Evolutionary conservation across 2,113 vertebrate species (phyloP), one percentile per base, ranked within the genome.

Genomic region (Halcyon senegalensis): DNA sequence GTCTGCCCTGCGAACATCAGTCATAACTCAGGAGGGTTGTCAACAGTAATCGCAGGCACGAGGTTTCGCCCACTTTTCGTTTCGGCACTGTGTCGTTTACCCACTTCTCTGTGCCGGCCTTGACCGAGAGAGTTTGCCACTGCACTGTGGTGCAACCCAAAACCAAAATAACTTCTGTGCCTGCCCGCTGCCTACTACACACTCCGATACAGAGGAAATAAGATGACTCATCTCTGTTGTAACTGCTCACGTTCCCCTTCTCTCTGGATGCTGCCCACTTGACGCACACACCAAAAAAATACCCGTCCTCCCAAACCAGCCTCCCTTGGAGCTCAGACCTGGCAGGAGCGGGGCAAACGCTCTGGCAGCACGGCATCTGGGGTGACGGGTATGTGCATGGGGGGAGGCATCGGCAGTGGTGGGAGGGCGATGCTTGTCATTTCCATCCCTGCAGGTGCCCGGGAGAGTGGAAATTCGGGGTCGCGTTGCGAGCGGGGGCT

Each of bases 311-410:
- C 39, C 70, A 27, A 5, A 18, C 3, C 28, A 0, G 43, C 0
- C 14, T 33, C 24, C 27, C 19, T 1, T 1, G 8, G 48, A 66
- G 35, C 79, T 0, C 2, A 51, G 28, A 44, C 23, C 43, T 4
- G 63, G 53, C 50, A 30, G 77, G 50, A 56, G 0, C 0, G 1
- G 16, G 24, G 9, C 0, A 0, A 46, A 13, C 0, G 5, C 11
- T 60, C 19, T 13, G 0, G 2, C 0, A 4, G 13, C 1, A 0
- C 35, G 2, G 1, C 13, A 0, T 25, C 11, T 7, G 35, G 41
- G 30, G 37, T 0, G 13, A 69, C 27, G 9, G 41, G 24, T 5
- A 8, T 0, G 4, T 7, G 6, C 0, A 8, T 0, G 1, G 0
- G 18, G 50, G 16, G 46, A 30, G 0, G 2, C 27, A 31, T 2